A percentile compares a stretch with the other conserved stretches of the same genome.
These are phyloP conservation scores for Bambusicola thoracicus DNA, from an alignment of 2,113 vertebrate genomes.

Conservation along the genomic window DNA sequence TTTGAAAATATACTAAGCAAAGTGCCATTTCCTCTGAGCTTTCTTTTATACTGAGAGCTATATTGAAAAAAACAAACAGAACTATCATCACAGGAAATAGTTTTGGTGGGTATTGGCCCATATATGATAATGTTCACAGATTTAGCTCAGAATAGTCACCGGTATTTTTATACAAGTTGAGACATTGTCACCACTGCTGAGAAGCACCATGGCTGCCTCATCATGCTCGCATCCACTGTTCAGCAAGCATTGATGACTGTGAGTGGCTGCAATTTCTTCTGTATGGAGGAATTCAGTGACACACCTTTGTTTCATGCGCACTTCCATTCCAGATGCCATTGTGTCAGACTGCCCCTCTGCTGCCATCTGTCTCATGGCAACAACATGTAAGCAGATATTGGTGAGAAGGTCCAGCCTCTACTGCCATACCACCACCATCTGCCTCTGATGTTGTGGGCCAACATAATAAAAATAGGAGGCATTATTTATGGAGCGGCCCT, in stretches of 20 bases:
- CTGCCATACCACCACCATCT: neutral
- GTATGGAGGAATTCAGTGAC: neutral
- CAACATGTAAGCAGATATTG: neutral
- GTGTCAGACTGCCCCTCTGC: neutral
- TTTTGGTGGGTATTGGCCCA: neutral
- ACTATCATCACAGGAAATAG: neutral
- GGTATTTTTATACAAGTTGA: neutral
- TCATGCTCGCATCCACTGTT: neutral
- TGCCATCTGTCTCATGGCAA: neutral
- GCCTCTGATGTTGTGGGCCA: too few species aligned
- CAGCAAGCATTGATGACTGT: neutral
- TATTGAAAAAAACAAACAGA: neutral
- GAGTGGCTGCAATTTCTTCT: neutral
- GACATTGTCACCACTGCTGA: neutral
- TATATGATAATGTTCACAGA: neutral
- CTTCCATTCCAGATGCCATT: neutral
- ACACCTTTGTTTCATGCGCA: neutral
- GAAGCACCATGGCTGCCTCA: neutral
- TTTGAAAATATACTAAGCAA: neutral
- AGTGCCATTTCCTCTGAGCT: neutral
- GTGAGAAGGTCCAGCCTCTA: neutral
- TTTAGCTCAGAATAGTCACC: neutral
- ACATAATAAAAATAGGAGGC: neutral
- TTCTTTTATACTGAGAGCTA: neutral
- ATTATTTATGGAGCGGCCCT: neutral